Evolutionary conservation across 2,113 vertebrate genomes (phyloP).

Genomic region (Thryonomys swinderianus): DNA sequence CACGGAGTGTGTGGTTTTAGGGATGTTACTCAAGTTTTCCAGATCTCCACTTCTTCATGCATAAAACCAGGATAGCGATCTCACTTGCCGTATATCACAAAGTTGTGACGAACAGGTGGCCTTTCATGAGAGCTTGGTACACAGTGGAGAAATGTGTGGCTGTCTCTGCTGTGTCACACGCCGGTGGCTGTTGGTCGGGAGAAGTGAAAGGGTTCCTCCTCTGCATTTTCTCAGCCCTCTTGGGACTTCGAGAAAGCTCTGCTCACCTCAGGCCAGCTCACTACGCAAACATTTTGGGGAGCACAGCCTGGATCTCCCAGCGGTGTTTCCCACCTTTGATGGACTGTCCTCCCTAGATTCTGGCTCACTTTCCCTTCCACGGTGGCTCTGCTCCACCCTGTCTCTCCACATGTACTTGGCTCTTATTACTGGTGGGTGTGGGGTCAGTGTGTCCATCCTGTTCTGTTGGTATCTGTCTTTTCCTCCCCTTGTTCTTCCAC

Average conservation of each 20-base stretch:
- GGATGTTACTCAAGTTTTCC: background rate
- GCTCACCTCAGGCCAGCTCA: background rate
- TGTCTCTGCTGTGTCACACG: too few species aligned
- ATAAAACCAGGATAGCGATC: background rate
- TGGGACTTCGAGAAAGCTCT: background rate
- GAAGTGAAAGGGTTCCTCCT: background rate
- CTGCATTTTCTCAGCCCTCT: background rate
- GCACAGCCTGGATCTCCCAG: background rate
- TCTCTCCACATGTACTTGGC: background rate
- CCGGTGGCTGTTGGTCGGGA: background rate
- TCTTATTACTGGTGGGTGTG: background rate
- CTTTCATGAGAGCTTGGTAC: background rate
- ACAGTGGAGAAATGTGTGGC: background rate
- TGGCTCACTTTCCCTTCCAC: background rate
- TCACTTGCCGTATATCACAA: background rate
- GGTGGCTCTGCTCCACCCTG: background rate
- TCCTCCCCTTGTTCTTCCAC: background rate
- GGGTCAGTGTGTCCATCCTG: background rate
- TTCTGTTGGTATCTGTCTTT: background rate
- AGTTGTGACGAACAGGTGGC: background rate
- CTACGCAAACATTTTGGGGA: background rate
- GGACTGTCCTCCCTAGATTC: background rate
- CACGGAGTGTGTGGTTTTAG: background rate
- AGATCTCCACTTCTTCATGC: background rate
- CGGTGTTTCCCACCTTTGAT: background rate